These are phyloP conservation scores for Nomada fucata DNA, from an alignment of 2,888 invertebrate species.

Conservation along the genomic window DNA sequence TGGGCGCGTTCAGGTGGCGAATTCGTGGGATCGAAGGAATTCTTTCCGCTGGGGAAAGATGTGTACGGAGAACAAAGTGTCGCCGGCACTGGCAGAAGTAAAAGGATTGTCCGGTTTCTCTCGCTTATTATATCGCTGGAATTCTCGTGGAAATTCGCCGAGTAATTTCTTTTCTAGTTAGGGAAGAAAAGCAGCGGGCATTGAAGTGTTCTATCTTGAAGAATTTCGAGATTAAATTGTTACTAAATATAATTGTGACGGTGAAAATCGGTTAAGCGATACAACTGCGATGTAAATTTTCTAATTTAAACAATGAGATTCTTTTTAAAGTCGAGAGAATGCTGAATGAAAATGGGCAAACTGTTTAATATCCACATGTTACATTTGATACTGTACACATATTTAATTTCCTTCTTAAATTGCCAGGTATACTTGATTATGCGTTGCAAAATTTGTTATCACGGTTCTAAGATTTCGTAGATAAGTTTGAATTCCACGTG, in stretches of 20 bases:
- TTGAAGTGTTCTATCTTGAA: neutral
- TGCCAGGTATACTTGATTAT: neutral
- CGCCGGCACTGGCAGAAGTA: neutral
- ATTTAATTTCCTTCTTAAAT: neutral
- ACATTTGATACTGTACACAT: neutral
- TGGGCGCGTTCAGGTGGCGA: neutral
- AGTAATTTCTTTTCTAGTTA: constrained; percentile 1
- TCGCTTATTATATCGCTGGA: constrained; percentile 43
- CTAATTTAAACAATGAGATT: too few relatives aligned
- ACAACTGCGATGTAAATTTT: too few relatives aligned
- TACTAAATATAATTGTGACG: too few relatives aligned
- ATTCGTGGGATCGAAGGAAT: constrained; percentile 46
- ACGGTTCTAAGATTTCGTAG: neutral
- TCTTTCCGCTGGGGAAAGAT: constrained; percentile 15
- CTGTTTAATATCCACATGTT: too few relatives aligned
- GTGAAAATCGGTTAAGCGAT: too few relatives aligned
- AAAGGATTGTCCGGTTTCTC: constrained; percentile 34
- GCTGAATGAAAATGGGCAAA: too few relatives aligned
- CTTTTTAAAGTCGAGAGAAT: too few relatives aligned
- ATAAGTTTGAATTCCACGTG: neutral
- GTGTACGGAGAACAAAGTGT: constrained; percentile 15
- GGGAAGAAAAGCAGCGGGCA: too few relatives aligned
- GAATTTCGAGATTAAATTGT: neutral
- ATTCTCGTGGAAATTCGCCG: constrained; percentile 20
- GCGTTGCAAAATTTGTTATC: too few relatives aligned